Percentiles rank a stretch among this genome's conserved stretches.
Conservation (phyloP, 1,140 invertebrate species). For the Carposina sasakii region DNA sequence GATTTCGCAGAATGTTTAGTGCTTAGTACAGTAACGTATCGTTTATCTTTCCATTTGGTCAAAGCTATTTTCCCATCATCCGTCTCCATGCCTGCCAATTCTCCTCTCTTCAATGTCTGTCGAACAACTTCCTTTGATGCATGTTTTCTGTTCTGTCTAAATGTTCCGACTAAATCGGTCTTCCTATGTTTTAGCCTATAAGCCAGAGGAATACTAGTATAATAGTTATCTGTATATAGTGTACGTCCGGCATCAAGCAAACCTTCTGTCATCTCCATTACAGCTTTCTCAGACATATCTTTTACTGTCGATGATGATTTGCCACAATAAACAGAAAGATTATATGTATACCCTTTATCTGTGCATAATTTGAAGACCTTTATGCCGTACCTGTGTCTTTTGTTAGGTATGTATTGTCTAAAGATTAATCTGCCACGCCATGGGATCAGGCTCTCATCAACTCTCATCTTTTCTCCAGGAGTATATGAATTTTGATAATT, state of each 20-base stretch:
- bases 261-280: slow-evolving; percentile 1
- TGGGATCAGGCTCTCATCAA: slow-evolving; percentile 13
- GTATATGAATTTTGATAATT: too few relatives aligned
- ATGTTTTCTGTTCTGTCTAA: slow-evolving; percentile 13
- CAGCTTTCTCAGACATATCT: slow-evolving; percentile 10
- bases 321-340: slow-evolving; percentile 12
- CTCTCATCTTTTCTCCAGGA: slow-evolving; percentile 1
- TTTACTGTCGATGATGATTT: background rate
- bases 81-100: slow-evolving; percentile 17
- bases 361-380: slow-evolving; percentile 17
- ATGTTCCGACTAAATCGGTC: slow-evolving; percentile 16
- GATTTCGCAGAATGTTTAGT: too few relatives aligned
- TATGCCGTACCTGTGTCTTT: slow-evolving; percentile 15
- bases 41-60: slow-evolving; percentile 31
- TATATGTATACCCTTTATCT: slow-evolving; percentile 11
- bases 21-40: slow-evolving; percentile 26
- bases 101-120: slow-evolving; percentile 21
- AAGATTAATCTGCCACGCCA: slow-evolving; percentile 13
- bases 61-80: slow-evolving; percentile 15
- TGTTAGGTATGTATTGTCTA: slow-evolving; percentile 11
- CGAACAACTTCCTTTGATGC: slow-evolving; percentile 9
- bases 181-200: slow-evolving; percentile 10
- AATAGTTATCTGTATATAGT: slow-evolving; percentile 13
- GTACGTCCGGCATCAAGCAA: slow-evolving; percentile 7
- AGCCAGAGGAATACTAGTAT: slow-evolving; percentile 17